A percentile compares a stretch with the other conserved stretches of the same genome.
Evolutionary conservation across 1,140 invertebrate genomes (phyloP).

Genomic region (Schlechtendalia chinensis): DNA sequence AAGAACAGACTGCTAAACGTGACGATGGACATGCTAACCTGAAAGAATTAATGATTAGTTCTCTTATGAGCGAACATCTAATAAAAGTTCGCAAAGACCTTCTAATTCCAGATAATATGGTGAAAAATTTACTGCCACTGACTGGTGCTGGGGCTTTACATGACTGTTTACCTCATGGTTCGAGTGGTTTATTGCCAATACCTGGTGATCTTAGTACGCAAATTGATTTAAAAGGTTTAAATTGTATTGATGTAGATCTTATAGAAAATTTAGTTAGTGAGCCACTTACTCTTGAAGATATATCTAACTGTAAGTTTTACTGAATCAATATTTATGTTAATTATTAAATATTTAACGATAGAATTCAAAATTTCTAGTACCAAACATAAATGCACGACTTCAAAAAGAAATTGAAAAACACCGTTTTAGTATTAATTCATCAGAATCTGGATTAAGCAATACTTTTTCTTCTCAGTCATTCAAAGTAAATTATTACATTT

Average conservation of each 20-base stretch:
- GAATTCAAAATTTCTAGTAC: slow-evolving; percentile 10
- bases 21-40: slow-evolving; percentile 29
- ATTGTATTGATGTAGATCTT: slow-evolving; percentile 42
- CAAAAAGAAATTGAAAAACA: slow-evolving; percentile 43
- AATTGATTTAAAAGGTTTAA: slow-evolving; percentile 40
- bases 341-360: too few relatives aligned
- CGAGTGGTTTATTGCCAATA: slow-evolving; percentile 21
- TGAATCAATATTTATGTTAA: not conserved
- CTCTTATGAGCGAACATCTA: slow-evolving; percentile 36
- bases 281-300: slow-evolving; percentile 13
- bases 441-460: slow-evolving; percentile 33
- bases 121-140: slow-evolving; percentile 40
- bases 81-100: slow-evolving; percentile 43
- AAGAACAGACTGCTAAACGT: slow-evolving; percentile 39
- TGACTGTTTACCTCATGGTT: slow-evolving; percentile 28
- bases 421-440: slow-evolving; percentile 27
- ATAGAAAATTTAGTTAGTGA: slow-evolving; percentile 45
- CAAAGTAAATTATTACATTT: slow-evolving; percentile 30
- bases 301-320: slow-evolving; percentile 26
- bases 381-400: slow-evolving; percentile 31
- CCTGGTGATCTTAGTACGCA: slow-evolving; percentile 6
- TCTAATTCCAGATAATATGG: slow-evolving; percentile 44
- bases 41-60: slow-evolving; percentile 42
- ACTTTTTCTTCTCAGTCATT: slow-evolving; percentile 44
- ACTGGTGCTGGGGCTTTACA: slow-evolving; percentile 14